phyloP scores from a whole-genome alignment of 2,113 vertebrate genomes.

The Symphodus melops region DNA sequence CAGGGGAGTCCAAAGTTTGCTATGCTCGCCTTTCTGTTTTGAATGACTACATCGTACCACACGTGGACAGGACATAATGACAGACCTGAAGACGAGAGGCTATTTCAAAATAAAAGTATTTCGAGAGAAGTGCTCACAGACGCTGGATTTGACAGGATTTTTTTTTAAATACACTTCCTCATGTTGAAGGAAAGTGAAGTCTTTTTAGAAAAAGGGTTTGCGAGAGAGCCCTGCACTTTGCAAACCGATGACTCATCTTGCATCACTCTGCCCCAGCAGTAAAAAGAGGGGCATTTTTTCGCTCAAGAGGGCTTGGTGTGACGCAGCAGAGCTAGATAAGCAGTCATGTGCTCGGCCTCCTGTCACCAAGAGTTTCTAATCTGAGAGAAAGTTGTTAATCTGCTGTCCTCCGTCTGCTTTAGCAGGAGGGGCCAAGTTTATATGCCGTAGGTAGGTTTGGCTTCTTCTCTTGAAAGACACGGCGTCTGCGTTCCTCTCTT shows the following conservation, averaged over 20 bases:
- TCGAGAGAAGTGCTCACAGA: constrained; percentile 1
- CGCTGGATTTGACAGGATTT: constrained; percentile 4
- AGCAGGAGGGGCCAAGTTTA: constrained; percentile 45
- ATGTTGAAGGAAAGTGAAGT: constrained; percentile 9
- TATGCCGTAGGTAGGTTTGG: constrained; percentile 19
- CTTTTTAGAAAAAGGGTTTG: constrained; percentile 62
- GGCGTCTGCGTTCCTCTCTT: background rate
- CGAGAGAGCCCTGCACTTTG: constrained; percentile 59
- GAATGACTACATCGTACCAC: constrained; percentile 54
- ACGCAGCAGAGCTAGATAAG: constrained; percentile 71
- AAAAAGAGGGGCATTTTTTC: constrained; percentile 51
- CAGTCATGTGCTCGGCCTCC: constrained; percentile 60
- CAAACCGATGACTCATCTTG: constrained; percentile 60
- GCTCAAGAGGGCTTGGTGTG: constrained; percentile 50
- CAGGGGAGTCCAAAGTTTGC: constrained; percentile 70
- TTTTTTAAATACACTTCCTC: constrained; percentile 1
- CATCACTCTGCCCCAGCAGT: constrained; percentile 52
- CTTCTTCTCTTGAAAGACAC: background rate
- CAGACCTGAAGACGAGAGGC: constrained; percentile 12
- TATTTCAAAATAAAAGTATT: constrained; percentile 31
- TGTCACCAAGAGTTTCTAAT: constrained; percentile 67
- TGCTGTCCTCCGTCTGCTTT: constrained; percentile 52
- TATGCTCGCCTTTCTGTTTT: constrained; percentile 33
- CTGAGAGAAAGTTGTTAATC: constrained; percentile 73
- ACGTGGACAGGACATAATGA: constrained; percentile 23